These are phyloP conservation scores for Leuciscus waleckii DNA, from an alignment of 2,797 vertebrate species.

Conservation along the genomic window DNA sequence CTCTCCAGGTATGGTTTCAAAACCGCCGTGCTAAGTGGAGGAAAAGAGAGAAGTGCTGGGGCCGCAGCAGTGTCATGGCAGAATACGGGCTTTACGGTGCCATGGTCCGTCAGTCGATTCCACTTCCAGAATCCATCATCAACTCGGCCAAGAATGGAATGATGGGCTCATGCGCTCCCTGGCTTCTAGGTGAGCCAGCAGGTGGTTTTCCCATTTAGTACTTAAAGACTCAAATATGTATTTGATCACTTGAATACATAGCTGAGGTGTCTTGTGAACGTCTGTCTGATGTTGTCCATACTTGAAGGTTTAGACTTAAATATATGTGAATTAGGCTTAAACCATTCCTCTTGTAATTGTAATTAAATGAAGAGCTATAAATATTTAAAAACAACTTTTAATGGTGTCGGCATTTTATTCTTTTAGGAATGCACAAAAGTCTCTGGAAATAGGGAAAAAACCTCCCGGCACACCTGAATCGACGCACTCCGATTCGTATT, in stretches of 20 bases:
- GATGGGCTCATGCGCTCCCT: constrained; percentile 84
- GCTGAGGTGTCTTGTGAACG: constrained; percentile 59
- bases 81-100: constrained; percentile 89
- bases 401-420: background rate
- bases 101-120: constrained; percentile 90
- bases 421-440: constrained; percentile 96
- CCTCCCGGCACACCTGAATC: constrained; percentile 75
- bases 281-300: background rate
- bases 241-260: constrained; percentile 59
- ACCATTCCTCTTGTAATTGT: background rate
- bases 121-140: constrained; percentile 84
- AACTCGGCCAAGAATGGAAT: constrained; percentile 82
- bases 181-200: constrained; percentile 89
- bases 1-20: constrained; percentile 88
- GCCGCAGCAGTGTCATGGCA: constrained; percentile 88
- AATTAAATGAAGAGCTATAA: background rate
- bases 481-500: constrained; percentile 72
- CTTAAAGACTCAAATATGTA: constrained; percentile 67
- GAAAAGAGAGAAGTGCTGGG: constrained; percentile 90
- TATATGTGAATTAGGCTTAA: background rate
- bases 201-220: constrained; percentile 73
- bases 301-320: constrained; percentile 6
- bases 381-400: background rate
- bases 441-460: constrained; percentile 83
- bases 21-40: constrained; percentile 90